Evolutionary conservation across 2,113 vertebrate genomes (phyloP).

Genomic region (Mus musculus): DNA sequence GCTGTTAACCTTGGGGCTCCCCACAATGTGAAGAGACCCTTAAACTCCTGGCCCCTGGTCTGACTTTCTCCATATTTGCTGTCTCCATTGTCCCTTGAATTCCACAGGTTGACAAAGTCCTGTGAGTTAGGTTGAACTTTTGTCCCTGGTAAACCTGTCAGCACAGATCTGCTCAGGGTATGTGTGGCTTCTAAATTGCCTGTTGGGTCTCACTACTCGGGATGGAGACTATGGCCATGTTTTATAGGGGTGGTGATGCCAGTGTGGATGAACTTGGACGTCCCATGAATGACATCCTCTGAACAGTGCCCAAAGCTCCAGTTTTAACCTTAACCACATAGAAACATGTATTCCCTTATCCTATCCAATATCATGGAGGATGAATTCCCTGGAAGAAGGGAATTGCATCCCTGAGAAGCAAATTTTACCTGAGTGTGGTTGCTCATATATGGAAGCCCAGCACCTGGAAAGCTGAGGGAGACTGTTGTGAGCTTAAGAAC

Average conservation of each 20-base stretch:
- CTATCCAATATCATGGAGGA: fast-evolving
- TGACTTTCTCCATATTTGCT: neutral
- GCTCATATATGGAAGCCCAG: neutral
- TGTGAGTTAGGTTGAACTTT: neutral
- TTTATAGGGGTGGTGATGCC: fast-evolving
- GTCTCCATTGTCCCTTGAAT: neutral
- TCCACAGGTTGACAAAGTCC: neutral
- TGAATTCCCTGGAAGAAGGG: neutral
- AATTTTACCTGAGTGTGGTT: neutral
- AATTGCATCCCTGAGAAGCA: neutral
- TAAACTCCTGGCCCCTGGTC: neutral
- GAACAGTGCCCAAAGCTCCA: neutral
- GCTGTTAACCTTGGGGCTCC: neutral
- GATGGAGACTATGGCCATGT: neutral
- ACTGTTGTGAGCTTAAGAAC: neutral
- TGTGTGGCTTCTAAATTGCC: neutral
- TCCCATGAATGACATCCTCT: neutral
- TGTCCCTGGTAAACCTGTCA: neutral
- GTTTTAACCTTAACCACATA: neutral
- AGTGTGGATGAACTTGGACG: neutral
- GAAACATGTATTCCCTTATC: neutral
- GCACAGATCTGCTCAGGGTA: neutral
- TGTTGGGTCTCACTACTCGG: neutral
- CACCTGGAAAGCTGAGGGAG: neutral
- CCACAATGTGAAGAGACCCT: neutral